Conservation (phyloP, 1,140 invertebrate species). For the Eupristina koningsbergeri region DNA sequence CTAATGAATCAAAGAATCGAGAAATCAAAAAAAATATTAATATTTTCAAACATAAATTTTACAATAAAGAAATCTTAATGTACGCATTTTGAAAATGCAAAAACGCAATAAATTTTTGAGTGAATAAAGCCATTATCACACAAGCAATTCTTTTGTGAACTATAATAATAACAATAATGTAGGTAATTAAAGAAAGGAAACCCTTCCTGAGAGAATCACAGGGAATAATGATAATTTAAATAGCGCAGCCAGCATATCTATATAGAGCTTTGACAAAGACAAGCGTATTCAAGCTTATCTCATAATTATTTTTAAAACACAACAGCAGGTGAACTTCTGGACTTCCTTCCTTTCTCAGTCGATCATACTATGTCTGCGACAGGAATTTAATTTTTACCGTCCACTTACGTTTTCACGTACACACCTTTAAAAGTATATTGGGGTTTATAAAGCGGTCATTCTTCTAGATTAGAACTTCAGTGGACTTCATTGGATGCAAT, state of each 20-base stretch:
- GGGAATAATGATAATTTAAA: slow-evolving; percentile 23
- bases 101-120: too few species aligned
- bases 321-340: neutral
- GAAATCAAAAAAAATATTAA: neutral
- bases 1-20: neutral
- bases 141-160: too few species aligned
- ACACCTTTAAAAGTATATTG: neutral
- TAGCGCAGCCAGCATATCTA: neutral
- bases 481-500: neutral
- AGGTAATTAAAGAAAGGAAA: neutral
- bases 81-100: too few species aligned
- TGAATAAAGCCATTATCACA: too few species aligned
- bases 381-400: slow-evolving; percentile 14
- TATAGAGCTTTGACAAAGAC: neutral
- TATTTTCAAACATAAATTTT: neutral
- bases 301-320: slow-evolving; percentile 38
- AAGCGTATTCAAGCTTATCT: slow-evolving; percentile 31
- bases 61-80: too few species aligned
- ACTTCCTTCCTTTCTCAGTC: slow-evolving; percentile 15
- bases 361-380: neutral
- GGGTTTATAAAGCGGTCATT: slow-evolving; percentile 5
- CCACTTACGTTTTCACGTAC: neutral
- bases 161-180: neutral
- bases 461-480: slow-evolving; percentile 38
- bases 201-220: neutral